Evolutionary conservation across 2,888 invertebrate species (phyloP).

Genomic region (Diplolepis rosae): DNA sequence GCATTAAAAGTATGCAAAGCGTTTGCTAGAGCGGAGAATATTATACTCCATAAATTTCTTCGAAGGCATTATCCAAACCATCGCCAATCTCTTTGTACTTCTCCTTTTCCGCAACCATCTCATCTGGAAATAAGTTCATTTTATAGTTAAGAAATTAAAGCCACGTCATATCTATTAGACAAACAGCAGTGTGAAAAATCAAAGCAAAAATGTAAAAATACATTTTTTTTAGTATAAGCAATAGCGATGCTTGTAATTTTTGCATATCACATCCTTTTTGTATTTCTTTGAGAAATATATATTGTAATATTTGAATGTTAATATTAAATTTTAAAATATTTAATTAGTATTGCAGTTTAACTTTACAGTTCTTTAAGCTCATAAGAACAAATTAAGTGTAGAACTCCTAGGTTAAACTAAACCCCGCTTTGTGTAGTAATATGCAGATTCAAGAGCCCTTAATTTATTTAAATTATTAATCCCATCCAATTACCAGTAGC

Average conservation of each 20-base stretch:
- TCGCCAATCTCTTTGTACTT: conserved; percentile 94
- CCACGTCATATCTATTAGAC: neutral
- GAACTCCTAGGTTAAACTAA: neutral
- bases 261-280: too few species aligned
- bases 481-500: conserved; percentile 7
- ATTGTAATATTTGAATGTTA: too few species aligned
- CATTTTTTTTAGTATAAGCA: neutral
- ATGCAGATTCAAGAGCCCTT: neutral
- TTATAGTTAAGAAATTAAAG: conserved; percentile 15
- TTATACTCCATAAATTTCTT: conserved; percentile 79
- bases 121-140: conserved; percentile 79
- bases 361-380: neutral
- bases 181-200: neutral
- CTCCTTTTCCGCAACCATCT: conserved; percentile 91
- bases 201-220: neutral
- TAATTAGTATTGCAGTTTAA: neutral
- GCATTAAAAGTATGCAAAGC: conserved; percentile 63
- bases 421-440: neutral
- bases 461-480: conserved; percentile 24
- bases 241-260: too few species aligned
- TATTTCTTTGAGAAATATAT: too few species aligned
- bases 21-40: conserved; percentile 53
- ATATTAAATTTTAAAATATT: too few species aligned
- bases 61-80: conserved; percentile 94
- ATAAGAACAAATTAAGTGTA: neutral